These are phyloP conservation scores for Turnix velox DNA, from an alignment of 2,113 vertebrate genomes.

Conservation along the genomic window DNA sequence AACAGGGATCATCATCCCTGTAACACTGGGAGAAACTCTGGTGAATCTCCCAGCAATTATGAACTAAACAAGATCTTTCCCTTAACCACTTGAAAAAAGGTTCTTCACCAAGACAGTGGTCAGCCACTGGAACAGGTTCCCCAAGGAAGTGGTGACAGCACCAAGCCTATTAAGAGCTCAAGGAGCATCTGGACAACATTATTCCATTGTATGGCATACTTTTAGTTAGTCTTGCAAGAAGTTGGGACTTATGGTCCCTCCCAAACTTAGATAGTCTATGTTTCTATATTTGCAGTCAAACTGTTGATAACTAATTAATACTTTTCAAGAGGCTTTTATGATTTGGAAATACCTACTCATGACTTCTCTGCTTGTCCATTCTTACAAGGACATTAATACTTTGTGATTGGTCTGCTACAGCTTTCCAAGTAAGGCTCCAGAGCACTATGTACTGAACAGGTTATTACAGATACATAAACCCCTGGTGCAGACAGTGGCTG, in stretches of 20 bases:
- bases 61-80: neutral
- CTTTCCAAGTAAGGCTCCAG: neutral
- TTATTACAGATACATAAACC: neutral
- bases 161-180: neutral
- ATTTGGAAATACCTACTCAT: neutral
- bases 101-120: neutral
- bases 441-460: neutral
- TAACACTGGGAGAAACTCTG: neutral
- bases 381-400: neutral
- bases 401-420: neutral
- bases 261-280: neutral
- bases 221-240: accelerated
- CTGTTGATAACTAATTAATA: neutral
- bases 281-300: neutral
- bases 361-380: neutral
- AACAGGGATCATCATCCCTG: neutral
- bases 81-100: neutral
- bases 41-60: neutral
- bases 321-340: neutral
- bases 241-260: neutral
- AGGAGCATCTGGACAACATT: neutral
- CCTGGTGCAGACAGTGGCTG: neutral
- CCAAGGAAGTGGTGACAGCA: neutral
- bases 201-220: neutral
- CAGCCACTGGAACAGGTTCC: neutral